Conservation (phyloP, 2,888 invertebrate species). For the Hedya salicella region DNA sequence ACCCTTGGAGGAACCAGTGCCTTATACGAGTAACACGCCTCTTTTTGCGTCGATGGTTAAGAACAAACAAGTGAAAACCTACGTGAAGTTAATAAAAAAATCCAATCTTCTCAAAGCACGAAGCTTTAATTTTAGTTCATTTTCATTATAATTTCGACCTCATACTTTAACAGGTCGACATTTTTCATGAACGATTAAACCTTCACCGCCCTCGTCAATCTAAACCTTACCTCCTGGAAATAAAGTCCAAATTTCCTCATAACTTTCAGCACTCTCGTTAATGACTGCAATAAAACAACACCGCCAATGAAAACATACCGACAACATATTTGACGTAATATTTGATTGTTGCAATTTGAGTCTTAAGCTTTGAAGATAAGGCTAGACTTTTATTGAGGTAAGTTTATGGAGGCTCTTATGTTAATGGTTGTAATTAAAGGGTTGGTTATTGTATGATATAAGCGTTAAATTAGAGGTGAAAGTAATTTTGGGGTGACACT, state of each 20-base stretch:
- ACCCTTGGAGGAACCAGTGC: too few species aligned
- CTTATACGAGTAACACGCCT: too few species aligned
- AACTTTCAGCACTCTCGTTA: conserved; percentile 20
- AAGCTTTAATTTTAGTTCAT: not conserved
- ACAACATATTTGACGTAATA: conserved; percentile 22
- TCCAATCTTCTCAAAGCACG: not conserved
- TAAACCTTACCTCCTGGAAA: not conserved
- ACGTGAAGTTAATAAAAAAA: not conserved
- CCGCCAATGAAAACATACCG: conserved; percentile 20
- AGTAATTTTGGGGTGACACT: not conserved
- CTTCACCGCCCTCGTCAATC: not conserved
- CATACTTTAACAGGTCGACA: conserved; percentile 3
- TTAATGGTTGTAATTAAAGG: conserved; percentile 19
- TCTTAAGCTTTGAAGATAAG: not conserved
- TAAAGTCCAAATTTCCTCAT: not conserved
- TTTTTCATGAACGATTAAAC: conserved; percentile 22
- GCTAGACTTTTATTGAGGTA: not conserved
- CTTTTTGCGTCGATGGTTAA: too few species aligned
- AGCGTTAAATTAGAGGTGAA: conserved; percentile 19
- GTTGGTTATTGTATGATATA: conserved; percentile 37
- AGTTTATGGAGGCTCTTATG: conserved; percentile 11
- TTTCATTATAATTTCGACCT: not conserved
- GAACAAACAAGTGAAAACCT: too few species aligned
- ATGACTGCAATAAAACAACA: conserved; percentile 41
- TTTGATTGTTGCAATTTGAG: not conserved